Percentiles rank a stretch among this genome's conserved stretches.
These are phyloP conservation scores for Bathynomus jamesi DNA, from an alignment of 1,140 invertebrate genomes.

Conservation along the genomic window DNA sequence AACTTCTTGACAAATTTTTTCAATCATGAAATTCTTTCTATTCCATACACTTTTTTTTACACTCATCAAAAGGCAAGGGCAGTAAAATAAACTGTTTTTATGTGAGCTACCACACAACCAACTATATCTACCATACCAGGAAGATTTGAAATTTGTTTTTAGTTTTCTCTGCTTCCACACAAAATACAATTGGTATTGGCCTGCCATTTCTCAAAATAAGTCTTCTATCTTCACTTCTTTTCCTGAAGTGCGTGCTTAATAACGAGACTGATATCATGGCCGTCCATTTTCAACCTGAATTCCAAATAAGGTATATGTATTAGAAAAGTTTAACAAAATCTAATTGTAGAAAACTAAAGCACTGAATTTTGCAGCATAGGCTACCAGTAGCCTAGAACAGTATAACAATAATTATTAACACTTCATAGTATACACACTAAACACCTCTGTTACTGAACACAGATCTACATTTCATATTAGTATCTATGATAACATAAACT, in stretches of 20 bases:
- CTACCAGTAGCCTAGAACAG: too few relatives aligned
- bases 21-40: background rate
- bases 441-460: too few relatives aligned
- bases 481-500: too few relatives aligned
- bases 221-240: background rate
- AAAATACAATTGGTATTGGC: background rate
- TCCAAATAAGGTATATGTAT: background rate
- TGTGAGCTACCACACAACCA: slow-evolving; percentile 15
- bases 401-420: too few relatives aligned
- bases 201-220: background rate
- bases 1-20: background rate
- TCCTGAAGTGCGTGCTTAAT: background rate
- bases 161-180: background rate
- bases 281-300: background rate
- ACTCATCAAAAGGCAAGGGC: slow-evolving; percentile 12
- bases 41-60: slow-evolving; percentile 6
- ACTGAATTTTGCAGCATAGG: too few relatives aligned
- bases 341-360: too few relatives aligned
- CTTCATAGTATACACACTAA: too few relatives aligned
- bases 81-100: slow-evolving; percentile 7
- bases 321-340: background rate
- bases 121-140: slow-evolving; percentile 8
- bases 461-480: too few relatives aligned
- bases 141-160: background rate
- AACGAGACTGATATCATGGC: background rate